Conservation (phyloP, 2,888 invertebrate species). For the Eupithecia abbreviata region DNA sequence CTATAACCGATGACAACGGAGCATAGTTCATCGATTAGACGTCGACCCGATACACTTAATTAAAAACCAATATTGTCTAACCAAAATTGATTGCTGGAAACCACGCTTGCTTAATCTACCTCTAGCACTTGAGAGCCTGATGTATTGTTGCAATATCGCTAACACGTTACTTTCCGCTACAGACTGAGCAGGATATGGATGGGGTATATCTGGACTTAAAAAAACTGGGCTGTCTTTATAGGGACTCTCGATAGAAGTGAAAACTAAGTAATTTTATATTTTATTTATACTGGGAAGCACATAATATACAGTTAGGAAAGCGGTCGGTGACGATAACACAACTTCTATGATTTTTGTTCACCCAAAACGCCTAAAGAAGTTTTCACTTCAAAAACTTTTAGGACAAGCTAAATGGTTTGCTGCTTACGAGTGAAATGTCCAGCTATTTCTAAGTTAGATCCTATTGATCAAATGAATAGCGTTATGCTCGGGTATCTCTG, state of each 20-base stretch:
- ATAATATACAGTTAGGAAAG: too few species aligned
- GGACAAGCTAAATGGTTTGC: background rate
- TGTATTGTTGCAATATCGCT: slow-evolving; percentile 47
- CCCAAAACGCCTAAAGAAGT: too few species aligned
- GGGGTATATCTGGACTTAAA: background rate
- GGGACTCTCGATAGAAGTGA: too few species aligned
- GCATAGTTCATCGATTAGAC: slow-evolving; percentile 66
- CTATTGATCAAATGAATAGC: too few species aligned
- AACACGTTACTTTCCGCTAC: slow-evolving; percentile 31
- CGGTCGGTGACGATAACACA: too few species aligned
- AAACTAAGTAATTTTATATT: too few species aligned
- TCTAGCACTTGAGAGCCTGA: slow-evolving; percentile 47
- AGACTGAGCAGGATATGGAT: background rate
- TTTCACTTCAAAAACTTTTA: too few species aligned
- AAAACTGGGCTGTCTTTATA: background rate
- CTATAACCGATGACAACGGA: slow-evolving; percentile 59
- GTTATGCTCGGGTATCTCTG: too few species aligned
- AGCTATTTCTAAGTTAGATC: too few species aligned
- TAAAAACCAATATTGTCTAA: slow-evolving; percentile 84
- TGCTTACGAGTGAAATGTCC: too few species aligned
- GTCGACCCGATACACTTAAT: slow-evolving; percentile 76
- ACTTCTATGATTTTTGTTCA: too few species aligned
- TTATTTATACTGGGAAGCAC: too few species aligned
- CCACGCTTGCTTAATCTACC: slow-evolving; percentile 59
- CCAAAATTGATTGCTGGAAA: slow-evolving; percentile 79